Evolutionary conservation across 2,797 vertebrate species (phyloP).

Genomic region (Sebastes elongatus): DNA sequence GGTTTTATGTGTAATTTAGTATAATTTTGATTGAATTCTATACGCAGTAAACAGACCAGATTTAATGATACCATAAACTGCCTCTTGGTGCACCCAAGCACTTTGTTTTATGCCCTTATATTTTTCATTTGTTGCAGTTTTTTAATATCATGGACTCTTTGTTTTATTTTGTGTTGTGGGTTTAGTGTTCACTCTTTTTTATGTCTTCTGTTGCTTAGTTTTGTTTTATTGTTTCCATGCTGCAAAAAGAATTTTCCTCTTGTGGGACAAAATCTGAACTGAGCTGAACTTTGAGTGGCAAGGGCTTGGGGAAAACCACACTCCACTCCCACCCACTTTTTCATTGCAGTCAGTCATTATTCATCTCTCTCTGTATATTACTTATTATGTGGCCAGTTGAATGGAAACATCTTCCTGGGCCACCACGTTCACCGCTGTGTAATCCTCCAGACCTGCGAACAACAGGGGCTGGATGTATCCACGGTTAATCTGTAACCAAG

Average conservation of each 20-base stretch:
- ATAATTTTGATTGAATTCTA: neutral
- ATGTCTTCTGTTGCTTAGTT: neutral
- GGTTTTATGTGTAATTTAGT: neutral
- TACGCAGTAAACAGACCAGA: neutral
- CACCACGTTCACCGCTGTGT: conserved; percentile 32
- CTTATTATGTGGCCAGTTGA: conserved; percentile 12
- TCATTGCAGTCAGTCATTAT: neutral
- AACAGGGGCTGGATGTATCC: conserved; percentile 15
- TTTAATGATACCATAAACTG: neutral
- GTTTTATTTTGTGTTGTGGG: neutral
- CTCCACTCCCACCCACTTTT: neutral
- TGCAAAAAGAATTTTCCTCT: neutral
- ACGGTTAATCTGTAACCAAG: conserved; percentile 53
- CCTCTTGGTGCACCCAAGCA: neutral
- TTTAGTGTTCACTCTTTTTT: neutral
- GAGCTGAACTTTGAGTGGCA: conserved; percentile 20
- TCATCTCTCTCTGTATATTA: neutral
- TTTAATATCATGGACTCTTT: neutral
- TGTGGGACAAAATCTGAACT: conserved; percentile 2
- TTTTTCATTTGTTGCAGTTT: neutral
- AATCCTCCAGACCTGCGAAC: conserved; percentile 48
- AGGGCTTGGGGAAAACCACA: conserved; percentile 1
- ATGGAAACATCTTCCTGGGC: conserved; percentile 26
- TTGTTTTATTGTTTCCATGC: conserved; percentile 25
- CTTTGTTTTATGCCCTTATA: neutral